Evolutionary conservation across 2,797 vertebrate species (phyloP).

Genomic region (Sebastes oblongus): DNA sequence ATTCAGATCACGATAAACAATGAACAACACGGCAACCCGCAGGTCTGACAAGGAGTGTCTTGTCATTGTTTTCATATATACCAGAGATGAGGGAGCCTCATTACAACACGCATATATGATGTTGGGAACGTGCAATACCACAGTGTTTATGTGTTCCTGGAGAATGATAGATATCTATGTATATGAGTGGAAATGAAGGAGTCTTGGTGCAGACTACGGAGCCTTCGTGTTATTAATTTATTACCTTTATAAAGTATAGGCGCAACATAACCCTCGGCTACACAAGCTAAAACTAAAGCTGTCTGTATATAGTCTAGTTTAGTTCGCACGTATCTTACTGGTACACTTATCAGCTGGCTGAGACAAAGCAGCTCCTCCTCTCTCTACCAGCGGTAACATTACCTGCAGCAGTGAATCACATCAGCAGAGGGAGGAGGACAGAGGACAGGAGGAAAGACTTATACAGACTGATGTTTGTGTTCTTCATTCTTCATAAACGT

Average conservation of each 20-base stretch:
- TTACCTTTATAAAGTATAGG: not conserved
- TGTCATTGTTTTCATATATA: not conserved
- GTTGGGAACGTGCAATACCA: not conserved
- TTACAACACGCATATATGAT: not conserved
- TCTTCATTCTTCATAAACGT: no score
- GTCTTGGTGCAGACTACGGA: not conserved
- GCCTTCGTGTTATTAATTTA: not conserved
- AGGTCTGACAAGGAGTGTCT: not conserved
- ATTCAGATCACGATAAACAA: not conserved
- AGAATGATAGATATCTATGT: not conserved
- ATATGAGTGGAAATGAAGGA: no score
- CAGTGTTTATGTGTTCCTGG: not conserved
- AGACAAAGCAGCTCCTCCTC: no score
- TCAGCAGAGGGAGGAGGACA: no score
- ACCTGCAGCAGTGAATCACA: no score
- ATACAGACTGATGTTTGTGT: no score
- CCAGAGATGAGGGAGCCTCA: not conserved
- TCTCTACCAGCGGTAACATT: no score
- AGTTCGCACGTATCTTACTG: not conserved
- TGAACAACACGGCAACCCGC: not conserved
- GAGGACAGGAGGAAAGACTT: no score
- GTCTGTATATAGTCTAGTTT: not conserved
- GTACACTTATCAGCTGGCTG: no score
- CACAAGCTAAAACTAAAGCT: not conserved
- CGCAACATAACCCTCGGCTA: not conserved